A percentile compares a stretch with the other conserved stretches of the same genome.
Conservation (phyloP, 2,888 invertebrate genomes). For the Drosophila multiciliata region DNA sequence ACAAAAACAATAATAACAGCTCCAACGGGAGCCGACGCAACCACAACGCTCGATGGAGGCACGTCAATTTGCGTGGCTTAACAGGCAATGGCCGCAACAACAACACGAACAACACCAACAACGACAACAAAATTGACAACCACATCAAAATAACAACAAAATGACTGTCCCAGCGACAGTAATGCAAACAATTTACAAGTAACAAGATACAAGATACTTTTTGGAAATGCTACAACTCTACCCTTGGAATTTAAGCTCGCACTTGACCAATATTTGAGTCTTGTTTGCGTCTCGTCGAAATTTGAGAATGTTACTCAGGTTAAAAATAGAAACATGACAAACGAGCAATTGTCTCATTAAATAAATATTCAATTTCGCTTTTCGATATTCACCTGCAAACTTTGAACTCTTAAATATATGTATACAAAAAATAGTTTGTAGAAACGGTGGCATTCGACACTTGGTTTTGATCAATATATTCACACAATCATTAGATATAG, state of each 20-base stretch:
- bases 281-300: slow-evolving; percentile 19
- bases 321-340: slow-evolving; percentile 28
- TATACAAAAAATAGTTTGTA: not conserved
- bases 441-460: not conserved
- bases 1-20: slow-evolving; percentile 42
- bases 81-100: slow-evolving; percentile 11
- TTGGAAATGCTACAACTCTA: slow-evolving; percentile 24
- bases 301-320: slow-evolving; percentile 32
- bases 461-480: slow-evolving; percentile 2
- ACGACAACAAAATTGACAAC: slow-evolving; percentile 33
- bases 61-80: slow-evolving; percentile 23
- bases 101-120: not conserved
- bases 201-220: slow-evolving; percentile 43
- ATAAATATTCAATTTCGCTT: slow-evolving; percentile 20
- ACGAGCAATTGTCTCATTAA: slow-evolving; percentile 33
- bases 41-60: slow-evolving; percentile 20
- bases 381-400: not conserved
- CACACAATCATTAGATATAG: slow-evolving; percentile 24
- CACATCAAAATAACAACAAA: slow-evolving; percentile 38
- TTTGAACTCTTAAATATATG: not conserved
- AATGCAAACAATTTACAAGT: slow-evolving; percentile 52
- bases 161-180: slow-evolving; percentile 55
- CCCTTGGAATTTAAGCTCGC: slow-evolving; percentile 36
- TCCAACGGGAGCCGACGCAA: slow-evolving; percentile 19
- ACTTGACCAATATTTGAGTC: slow-evolving; percentile 25